Conservation (phyloP, 2,888 invertebrate genomes). For the Drymonia ruficornis region DNA sequence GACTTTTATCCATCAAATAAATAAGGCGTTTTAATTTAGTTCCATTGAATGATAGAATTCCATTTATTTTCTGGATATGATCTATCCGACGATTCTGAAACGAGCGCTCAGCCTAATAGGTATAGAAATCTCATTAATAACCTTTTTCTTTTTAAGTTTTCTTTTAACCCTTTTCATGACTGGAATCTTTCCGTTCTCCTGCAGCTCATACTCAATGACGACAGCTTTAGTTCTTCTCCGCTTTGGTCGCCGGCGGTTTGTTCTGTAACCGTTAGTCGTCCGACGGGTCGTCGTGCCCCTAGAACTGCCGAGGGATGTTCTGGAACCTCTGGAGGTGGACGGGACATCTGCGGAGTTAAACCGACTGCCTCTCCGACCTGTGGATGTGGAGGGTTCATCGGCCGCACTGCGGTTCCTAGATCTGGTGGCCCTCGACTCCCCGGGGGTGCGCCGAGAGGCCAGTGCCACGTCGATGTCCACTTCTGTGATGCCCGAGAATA, state of each 20-base stretch:
- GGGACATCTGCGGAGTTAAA: constrained; percentile 34
- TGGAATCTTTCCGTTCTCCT: constrained; percentile 86
- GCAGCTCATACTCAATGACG: constrained; percentile 87
- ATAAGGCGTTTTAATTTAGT: no score
- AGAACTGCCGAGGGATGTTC: constrained; percentile 19
- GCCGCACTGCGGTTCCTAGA: constrained; percentile 29
- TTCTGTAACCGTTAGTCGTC: constrained; percentile 38
- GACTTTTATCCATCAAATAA: no score
- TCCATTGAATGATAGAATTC: no score
- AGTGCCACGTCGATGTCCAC: constrained; percentile 25
- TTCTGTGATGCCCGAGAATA: constrained; percentile 67
- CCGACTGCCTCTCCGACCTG: constrained; percentile 34
- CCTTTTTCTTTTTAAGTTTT: constrained; percentile 67
- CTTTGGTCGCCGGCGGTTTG: constrained; percentile 53
- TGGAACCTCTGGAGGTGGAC: constrained; percentile 39
- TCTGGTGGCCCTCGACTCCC: constrained; percentile 20
- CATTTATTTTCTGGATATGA: no score
- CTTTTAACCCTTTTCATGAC: constrained; percentile 80
- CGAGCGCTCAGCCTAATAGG: no score
- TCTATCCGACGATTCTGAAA: no score
- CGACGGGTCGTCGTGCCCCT: constrained; percentile 34
- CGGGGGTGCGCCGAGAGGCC: constrained; percentile 20
- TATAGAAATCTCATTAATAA: no score
- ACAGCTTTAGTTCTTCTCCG: constrained; percentile 83
- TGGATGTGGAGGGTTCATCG: constrained; percentile 59